Conservation (phyloP, 1,140 invertebrate species). For the Drosophila elegans region DNA sequence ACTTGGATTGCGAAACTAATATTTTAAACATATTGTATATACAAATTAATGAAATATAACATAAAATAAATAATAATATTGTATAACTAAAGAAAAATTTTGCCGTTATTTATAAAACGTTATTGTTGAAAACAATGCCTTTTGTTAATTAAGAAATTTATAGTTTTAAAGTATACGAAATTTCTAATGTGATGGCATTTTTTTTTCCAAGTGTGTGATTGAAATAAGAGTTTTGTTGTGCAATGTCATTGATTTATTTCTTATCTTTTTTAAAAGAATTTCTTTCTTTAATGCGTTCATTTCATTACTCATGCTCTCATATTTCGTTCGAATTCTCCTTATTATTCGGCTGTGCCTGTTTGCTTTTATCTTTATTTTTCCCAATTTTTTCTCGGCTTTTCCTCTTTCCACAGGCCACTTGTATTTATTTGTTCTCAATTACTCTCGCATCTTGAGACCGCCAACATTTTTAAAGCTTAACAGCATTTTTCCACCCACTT, state of each 20-base stretch:
- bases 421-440: constrained; percentile 68
- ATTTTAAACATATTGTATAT: too few species aligned
- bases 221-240: neutral
- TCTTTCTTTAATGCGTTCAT: constrained; percentile 26
- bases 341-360: constrained; percentile 18
- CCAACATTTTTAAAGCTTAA: constrained; percentile 71
- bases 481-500: constrained; percentile 61
- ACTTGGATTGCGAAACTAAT: too few species aligned
- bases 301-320: constrained; percentile 46
- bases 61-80: too few species aligned
- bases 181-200: neutral
- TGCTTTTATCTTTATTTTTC: constrained; percentile 21
- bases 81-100: too few species aligned
- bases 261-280: constrained; percentile 14
- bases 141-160: too few species aligned
- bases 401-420: constrained; percentile 17
- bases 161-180: too few species aligned
- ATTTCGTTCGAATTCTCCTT: constrained; percentile 30
- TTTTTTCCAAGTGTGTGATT: constrained; percentile 2
- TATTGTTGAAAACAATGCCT: too few species aligned
- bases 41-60: too few species aligned
- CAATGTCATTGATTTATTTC: constrained; percentile 25
- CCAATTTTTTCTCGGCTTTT: neutral
- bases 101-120: too few species aligned
- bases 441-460: constrained; percentile 34